Evolutionary conservation across 2,113 vertebrate genomes (phyloP).

Genomic region (Helogale parvula): DNA sequence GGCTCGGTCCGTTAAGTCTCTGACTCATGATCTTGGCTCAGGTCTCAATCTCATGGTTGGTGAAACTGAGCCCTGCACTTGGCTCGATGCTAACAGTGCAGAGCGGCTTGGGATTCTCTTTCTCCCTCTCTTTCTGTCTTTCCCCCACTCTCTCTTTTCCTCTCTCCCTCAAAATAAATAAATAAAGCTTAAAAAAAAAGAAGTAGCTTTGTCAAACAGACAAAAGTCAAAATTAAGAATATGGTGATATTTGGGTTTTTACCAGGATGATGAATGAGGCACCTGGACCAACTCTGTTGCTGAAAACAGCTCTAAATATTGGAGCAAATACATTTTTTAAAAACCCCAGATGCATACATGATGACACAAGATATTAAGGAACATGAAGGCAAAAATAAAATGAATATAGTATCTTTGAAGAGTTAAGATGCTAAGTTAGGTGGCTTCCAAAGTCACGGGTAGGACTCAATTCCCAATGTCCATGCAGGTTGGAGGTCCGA

Average conservation of each 20-base stretch:
- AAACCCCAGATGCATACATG: neutral
- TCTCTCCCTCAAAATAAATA: too few relatives aligned
- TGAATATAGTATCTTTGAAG: neutral
- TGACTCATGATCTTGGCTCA: too few relatives aligned
- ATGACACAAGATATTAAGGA: neutral
- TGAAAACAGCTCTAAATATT: neutral
- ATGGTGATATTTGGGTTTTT: neutral
- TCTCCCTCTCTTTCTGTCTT: too few relatives aligned
- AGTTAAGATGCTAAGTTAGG: too few relatives aligned
- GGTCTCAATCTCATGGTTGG: too few relatives aligned
- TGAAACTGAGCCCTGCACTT: too few relatives aligned
- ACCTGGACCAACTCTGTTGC: neutral
- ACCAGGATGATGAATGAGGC: neutral
- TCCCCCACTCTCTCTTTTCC: too few relatives aligned
- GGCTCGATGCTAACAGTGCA: too few relatives aligned
- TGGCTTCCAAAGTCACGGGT: neutral
- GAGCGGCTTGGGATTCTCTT: too few relatives aligned
- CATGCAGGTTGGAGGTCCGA: neutral
- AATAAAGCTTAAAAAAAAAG: too few relatives aligned
- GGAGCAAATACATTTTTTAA: neutral
- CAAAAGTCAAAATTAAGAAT: neutral
- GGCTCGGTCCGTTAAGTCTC: too few relatives aligned
- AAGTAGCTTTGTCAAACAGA: neutral
- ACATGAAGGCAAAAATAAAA: neutral
- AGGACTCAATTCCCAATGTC: neutral